Percentiles rank a stretch among this genome's conserved stretches.
These are phyloP conservation scores for Otus sunia DNA, from an alignment of 2,113 vertebrate species.

Conservation along the genomic window DNA sequence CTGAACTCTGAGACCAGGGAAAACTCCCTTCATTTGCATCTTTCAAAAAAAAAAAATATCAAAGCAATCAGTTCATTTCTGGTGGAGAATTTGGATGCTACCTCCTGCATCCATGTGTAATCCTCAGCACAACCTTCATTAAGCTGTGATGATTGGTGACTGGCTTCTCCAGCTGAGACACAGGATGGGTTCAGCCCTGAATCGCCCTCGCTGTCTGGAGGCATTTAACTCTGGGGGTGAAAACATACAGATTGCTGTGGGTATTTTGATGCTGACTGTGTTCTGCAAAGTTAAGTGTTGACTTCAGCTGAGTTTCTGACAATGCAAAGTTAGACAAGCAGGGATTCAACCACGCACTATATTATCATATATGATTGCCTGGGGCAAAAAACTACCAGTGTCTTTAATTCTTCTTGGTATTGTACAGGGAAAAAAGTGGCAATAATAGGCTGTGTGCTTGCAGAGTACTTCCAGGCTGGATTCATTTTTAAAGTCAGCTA, in stretches of 20 bases:
- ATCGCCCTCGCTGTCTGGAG: conserved; percentile 1
- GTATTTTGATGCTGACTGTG: background rate
- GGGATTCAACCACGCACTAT: background rate
- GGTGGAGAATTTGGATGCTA: background rate
- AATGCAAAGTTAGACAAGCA: background rate
- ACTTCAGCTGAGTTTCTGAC: background rate
- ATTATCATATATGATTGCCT: background rate
- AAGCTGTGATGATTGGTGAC: conserved; percentile 35
- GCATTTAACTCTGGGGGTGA: background rate
- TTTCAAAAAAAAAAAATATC: background rate
- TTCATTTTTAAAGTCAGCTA: background rate
- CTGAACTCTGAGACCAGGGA: background rate
- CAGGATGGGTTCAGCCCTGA: background rate
- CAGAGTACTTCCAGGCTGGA: background rate
- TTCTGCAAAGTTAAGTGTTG: background rate
- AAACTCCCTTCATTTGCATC: background rate
- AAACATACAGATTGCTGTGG: background rate
- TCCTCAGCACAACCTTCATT: conserved; percentile 12
- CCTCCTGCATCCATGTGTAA: background rate
- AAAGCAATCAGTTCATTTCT: conserved; percentile 38
- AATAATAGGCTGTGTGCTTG: background rate
- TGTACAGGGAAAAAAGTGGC: background rate
- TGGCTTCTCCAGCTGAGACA: conserved; percentile 13
- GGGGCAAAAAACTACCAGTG: background rate
- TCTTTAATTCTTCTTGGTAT: background rate